Evolutionary conservation across 2,888 invertebrate genomes (phyloP), one percentile per base, ranked within the genome.

Genomic region (Aphidoletes aphidimyza): DNA sequence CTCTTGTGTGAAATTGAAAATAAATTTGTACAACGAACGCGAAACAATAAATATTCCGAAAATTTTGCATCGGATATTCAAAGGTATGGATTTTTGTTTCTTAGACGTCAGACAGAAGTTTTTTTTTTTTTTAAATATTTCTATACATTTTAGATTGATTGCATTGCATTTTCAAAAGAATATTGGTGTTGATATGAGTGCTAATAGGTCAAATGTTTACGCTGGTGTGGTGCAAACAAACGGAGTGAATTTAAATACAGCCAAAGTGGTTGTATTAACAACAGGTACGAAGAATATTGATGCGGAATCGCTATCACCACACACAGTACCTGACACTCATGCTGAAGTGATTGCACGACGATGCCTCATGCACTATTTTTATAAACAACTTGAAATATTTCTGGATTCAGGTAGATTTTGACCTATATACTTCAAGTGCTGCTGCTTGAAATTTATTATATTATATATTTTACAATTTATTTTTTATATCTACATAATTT

Each of bases 211-310:
- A 86, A 98, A 98, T 90, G 98, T 98, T 22, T 90, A 98, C n/a
- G 97, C 98, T 22, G 98, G 98, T 5, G 94, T 98, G 87, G 97
- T 98, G 22, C 95, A 98, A 92, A 97, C 96, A 0, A 92, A 91
- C 78, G 93, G 94, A 86, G 90, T 89, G 88, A 89, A 90, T 87
- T 89, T 90, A 86, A 89, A 87, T 86, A 89, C 90, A 86, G 89
- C 90, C 85, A 89, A 89, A 88, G 90, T 90, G 86, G 93, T 96
- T 87, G 93, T 94, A 1, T 93, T 97, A 0, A 93, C 96, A 14
- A 96, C 97, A 84, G 98, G 98, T 49, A 98, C 98, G 0, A 98
- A 98, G 90, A 98, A 98, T 89, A 95, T 98, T 85, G 96, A 95
- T 85, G 98, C 98, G 0, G 97, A 97, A 88, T 95, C 96, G 89